Evolutionary conservation across 2,888 invertebrate species (phyloP), one percentile per base, ranked within the genome.

Genomic region (Autographa gamma): DNA sequence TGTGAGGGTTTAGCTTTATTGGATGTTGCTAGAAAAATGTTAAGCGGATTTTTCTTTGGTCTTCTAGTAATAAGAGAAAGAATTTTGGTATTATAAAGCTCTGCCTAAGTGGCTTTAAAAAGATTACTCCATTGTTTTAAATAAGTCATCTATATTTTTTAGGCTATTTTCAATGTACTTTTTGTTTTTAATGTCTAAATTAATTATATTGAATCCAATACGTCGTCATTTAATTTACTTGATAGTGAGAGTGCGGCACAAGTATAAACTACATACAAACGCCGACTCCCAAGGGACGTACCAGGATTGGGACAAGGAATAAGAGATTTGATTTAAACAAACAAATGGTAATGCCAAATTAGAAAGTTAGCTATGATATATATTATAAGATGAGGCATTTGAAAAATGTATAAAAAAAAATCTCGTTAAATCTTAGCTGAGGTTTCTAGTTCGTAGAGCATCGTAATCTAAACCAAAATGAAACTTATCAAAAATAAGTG

Each of bases 241-340:
- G 66, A 81, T 80, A 78, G 79, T 80, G 83, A 69, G 73, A 66
- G 82, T 84, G 74, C 76, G 74, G 76, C 77, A 75, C 66, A 78
- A 19, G 69, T 73, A 70, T 72, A 77, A 75, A 75, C 2, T 14
- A 82, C 82, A 78, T 84, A 82, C 74, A 83, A 82, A 82, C 74
- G 73, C 72, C 74, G 61, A 34, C 77, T 77, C 80, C 78, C 80
- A 65, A 70, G 79, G 75, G 80, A 81, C 73, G 54, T 60, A 62
- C 68, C 70, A 66, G 32, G 63, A n/a, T 62, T 73, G 73, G 70
- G 59, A n/a, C 69, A 71, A 76, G 60, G n/a, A n/a, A n/a, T n/a
- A n/a, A n/a, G n/a, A n/a, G n/a, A n/a, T n/a, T n/a, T n/a, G n/a
- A n/a, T n/a, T n/a, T n/a, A n/a, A n/a, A n/a, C n/a, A n/a, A n/a